A percentile compares a stretch with the other conserved stretches of the same genome.
phyloP scores from a whole-genome alignment of 2,888 invertebrate genomes.

The Coronaproctus castanopsis region DNA sequence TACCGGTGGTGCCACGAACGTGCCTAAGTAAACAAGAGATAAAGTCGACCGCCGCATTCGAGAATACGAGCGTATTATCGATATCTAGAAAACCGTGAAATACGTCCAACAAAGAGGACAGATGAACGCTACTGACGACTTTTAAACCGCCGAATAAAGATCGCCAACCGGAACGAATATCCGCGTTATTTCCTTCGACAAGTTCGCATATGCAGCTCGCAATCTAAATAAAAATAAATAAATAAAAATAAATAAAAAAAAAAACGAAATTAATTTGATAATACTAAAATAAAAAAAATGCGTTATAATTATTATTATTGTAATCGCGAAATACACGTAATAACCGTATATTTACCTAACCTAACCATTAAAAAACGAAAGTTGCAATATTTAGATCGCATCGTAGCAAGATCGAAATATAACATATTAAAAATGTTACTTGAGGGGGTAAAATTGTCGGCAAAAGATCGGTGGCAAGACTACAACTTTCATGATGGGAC shows the following conservation, averaged over 20 bases:
- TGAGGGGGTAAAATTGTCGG: too few species aligned
- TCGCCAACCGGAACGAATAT: conserved; percentile 89
- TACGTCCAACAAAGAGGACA: conserved; percentile 62
- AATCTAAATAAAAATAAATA: conserved; percentile 38
- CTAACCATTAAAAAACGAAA: too few species aligned
- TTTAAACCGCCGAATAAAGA: conserved; percentile 83
- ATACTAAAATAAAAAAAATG: too few species aligned
- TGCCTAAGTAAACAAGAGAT: conserved; percentile 68
- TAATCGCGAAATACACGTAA: neutral
- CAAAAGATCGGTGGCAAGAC: too few species aligned
- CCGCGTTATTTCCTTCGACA: conserved; percentile 79
- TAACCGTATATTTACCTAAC: too few species aligned
- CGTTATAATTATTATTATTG: conserved; percentile 3
- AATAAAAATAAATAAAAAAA: neutral
- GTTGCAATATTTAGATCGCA: too few species aligned
- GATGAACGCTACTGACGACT: conserved; percentile 46
- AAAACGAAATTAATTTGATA: too few species aligned
- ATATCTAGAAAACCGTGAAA: conserved; percentile 84
- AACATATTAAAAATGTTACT: too few species aligned
- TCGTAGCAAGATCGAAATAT: too few species aligned
- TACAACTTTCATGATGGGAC: too few species aligned
- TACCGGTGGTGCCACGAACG: conserved; percentile 36
- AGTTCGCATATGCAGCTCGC: conserved; percentile 89
- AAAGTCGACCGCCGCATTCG: conserved; percentile 84
- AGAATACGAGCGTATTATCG: conserved; percentile 79